Conservation (phyloP, 2,888 invertebrate species). For the Ptilodon capucinus region DNA sequence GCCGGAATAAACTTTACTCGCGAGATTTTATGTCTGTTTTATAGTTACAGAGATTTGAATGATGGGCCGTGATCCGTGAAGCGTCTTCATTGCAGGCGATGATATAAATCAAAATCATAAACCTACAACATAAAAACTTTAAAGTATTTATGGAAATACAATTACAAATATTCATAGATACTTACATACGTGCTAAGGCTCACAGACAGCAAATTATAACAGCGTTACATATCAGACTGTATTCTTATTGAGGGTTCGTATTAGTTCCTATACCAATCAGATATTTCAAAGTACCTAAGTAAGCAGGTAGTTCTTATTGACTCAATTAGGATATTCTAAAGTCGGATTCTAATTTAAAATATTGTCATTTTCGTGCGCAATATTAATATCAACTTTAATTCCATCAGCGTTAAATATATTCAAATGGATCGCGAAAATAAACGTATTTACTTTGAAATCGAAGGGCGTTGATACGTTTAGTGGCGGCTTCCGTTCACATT, state of each 20-base stretch:
- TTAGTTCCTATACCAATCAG: too few species aligned
- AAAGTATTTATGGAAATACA: too few species aligned
- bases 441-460: constrained; percentile 67
- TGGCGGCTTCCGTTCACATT: constrained; percentile 62
- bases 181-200: too few species aligned
- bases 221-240: too few species aligned
- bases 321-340: too few species aligned
- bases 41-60: constrained; percentile 14
- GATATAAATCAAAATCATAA: neutral
- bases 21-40: constrained; percentile 33
- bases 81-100: neutral
- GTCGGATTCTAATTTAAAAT: constrained; percentile 13
- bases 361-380: constrained; percentile 17
- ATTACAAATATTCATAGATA: too few species aligned
- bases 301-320: too few species aligned
- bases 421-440: constrained; percentile 65
- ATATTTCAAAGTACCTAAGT: too few species aligned
- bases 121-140: too few species aligned
- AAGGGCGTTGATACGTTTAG: constrained; percentile 70
- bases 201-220: too few species aligned
- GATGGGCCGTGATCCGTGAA: neutral
- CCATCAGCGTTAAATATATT: constrained; percentile 52
- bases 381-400: constrained; percentile 41
- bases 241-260: too few species aligned
- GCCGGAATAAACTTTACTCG: constrained; percentile 24